Evolutionary conservation across 2,797 vertebrate species (phyloP).

Genomic region (Podarcis lilfordi): DNA sequence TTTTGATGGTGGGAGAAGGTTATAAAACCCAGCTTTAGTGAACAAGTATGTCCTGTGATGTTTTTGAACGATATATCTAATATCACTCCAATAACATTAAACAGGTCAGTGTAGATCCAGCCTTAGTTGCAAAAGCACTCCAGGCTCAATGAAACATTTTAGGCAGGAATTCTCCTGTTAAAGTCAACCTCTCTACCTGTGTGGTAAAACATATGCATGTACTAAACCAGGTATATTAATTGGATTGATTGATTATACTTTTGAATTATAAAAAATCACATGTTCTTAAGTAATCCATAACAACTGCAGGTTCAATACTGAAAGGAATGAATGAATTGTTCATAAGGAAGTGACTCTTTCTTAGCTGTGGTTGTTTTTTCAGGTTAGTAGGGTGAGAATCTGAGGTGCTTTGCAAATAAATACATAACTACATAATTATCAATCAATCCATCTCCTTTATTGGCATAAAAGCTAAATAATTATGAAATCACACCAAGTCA

Average conservation of each 20-base stretch:
- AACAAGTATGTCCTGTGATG: too few relatives aligned
- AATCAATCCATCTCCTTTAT: not conserved
- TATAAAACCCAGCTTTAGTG: too few relatives aligned
- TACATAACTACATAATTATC: not conserved
- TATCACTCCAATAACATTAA: too few relatives aligned
- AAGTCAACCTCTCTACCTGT: not conserved
- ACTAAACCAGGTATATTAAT: too few relatives aligned
- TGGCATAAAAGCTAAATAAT: not conserved
- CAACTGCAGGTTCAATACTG: not conserved
- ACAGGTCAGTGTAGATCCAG: too few relatives aligned
- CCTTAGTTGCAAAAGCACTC: too few relatives aligned
- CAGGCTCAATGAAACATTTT: not conserved
- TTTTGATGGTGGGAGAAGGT: too few relatives aligned
- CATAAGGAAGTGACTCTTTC: not conserved
- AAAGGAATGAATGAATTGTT: not conserved
- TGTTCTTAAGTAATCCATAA: constrained; percentile 1
- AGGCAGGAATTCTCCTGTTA: not conserved
- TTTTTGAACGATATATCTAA: too few relatives aligned
- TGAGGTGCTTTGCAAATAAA: not conserved
- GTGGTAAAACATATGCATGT: too few relatives aligned
- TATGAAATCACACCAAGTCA: not conserved
- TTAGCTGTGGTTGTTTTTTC: not conserved
- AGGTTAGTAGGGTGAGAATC: not conserved
- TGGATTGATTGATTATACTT: too few relatives aligned
- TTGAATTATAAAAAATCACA: too few relatives aligned